Base-by-base conservation (phyloP, 1,140 invertebrate species). In the Leucophenga varia region DNA sequence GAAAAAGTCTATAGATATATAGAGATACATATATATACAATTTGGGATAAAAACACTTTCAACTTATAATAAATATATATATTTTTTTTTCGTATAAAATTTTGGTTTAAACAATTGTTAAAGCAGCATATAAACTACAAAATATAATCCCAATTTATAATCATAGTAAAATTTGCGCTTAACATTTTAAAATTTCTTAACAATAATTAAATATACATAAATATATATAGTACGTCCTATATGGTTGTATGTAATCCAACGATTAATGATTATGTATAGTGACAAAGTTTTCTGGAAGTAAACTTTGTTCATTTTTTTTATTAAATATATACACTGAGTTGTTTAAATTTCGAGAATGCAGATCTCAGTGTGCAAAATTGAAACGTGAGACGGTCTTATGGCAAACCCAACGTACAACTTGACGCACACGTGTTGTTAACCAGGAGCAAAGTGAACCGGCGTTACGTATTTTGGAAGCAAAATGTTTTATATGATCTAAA, bases 401-500 rank as follows among this genome's bases (percentile, higher is more conserved):
- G 47, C 70, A 71, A 38, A 72, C 57, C 72, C 72, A 75, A 50
- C 69, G 61, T 22, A 74, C 51, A 47, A 73, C 55, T 44, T 65
- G 64, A 51, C 70, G 59, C 4, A 74, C 47, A 14, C 72, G 61
- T 34, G 51, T 39, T 12, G 52, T 45, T 42, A 79, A 49, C 79
- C 79, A 80, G 22, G 74, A 72, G 45, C 78, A 79, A 30, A 79
- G 54, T 30, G 69, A 76, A 41, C 76, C 77, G 14, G 77, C 77
- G 43, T 72, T 64, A 12, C 76, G 57, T 35, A 79, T 52, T 55
- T 74, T 76, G 36, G 77, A 75, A 52, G 77, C 79, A 53, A 77
- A 76, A 55, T 79, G 77, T 64, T 79, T 80, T 43, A 80, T 72
- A 67, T 80, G 79, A 78, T 80, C 79, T 72, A 54, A 49, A 54